Evolutionary conservation across 2,888 invertebrate species (phyloP).

Genomic region (Seira sanloemensis): DNA sequence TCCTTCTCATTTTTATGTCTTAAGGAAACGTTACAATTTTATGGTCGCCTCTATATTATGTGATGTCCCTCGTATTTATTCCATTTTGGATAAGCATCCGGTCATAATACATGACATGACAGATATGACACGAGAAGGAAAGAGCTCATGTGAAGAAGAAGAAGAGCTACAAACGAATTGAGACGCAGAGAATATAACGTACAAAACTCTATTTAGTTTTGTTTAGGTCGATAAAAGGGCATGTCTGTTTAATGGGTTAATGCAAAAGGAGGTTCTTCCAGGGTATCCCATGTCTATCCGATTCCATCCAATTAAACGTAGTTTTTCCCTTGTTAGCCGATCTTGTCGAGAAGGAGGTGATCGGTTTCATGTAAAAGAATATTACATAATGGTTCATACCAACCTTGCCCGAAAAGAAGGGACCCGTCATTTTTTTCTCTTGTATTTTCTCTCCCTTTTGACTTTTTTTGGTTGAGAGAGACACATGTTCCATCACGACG

Average conservation of each 20-base stretch:
- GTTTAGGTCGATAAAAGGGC: not conserved
- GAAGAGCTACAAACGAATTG: slow-evolving; percentile 13
- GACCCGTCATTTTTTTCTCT: too few species aligned
- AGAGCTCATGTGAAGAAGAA: slow-evolving; percentile 5
- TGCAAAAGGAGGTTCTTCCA: too few species aligned
- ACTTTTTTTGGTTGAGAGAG: not conserved
- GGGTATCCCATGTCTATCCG: too few species aligned
- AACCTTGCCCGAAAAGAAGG: too few species aligned
- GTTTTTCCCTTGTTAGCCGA: too few species aligned
- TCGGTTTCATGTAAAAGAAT: too few species aligned
- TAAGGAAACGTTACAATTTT: not conserved
- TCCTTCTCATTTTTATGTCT: not conserved
- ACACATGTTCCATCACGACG: not conserved
- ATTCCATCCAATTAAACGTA: too few species aligned
- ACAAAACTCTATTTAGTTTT: not conserved
- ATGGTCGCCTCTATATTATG: not conserved
- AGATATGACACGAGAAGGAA: slow-evolving; percentile 51
- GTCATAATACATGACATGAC: slow-evolving; percentile 56
- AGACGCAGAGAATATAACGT: not conserved
- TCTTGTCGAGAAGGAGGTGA: too few species aligned
- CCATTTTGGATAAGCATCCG: not conserved
- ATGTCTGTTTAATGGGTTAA: not conserved
- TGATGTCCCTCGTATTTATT: not conserved
- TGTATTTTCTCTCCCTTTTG: too few species aligned
- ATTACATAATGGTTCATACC: too few species aligned